Evolutionary conservation across 2,888 invertebrate genomes (phyloP).

Genomic region (Lysandra coridon): DNA sequence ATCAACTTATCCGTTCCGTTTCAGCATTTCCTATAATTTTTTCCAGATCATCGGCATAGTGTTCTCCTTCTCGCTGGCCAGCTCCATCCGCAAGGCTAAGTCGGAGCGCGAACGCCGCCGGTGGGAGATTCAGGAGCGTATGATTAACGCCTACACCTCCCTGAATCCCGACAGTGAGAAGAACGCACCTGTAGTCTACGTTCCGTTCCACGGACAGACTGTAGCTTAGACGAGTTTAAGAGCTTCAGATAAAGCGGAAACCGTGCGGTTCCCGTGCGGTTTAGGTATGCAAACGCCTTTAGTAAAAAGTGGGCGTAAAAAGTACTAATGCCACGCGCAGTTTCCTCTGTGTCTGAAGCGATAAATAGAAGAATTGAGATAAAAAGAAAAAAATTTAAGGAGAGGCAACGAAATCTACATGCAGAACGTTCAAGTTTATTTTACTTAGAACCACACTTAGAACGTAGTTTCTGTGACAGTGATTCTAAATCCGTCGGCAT

Average conservation of each 20-base stretch:
- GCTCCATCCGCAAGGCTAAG: conserved; percentile 89
- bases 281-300: background rate
- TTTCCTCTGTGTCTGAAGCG: background rate
- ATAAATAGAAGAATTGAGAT: too few relatives aligned
- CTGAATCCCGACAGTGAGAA: conserved; percentile 67
- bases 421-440: background rate
- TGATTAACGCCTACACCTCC: conserved; percentile 75
- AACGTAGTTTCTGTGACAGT: background rate
- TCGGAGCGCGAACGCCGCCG: conserved; percentile 85
- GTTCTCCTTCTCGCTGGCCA: conserved; percentile 93
- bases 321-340: too few relatives aligned
- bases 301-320: too few relatives aligned
- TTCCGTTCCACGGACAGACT: conserved; percentile 74
- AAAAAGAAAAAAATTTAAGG: background rate
- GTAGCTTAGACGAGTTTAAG: conserved; percentile 51
- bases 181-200: conserved; percentile 65
- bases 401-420: background rate
- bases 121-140: conserved; percentile 84
- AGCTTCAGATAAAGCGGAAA: background rate
- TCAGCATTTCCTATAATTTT: conserved; percentile 33
- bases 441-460: background rate
- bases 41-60: conserved; percentile 91
- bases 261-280: background rate
- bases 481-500: background rate
- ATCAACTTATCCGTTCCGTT: too few relatives aligned